Evolutionary conservation across 2,888 invertebrate genomes (phyloP), one percentile per base, ranked within the genome.

Genomic region (Torymus aiolomorphi): DNA sequence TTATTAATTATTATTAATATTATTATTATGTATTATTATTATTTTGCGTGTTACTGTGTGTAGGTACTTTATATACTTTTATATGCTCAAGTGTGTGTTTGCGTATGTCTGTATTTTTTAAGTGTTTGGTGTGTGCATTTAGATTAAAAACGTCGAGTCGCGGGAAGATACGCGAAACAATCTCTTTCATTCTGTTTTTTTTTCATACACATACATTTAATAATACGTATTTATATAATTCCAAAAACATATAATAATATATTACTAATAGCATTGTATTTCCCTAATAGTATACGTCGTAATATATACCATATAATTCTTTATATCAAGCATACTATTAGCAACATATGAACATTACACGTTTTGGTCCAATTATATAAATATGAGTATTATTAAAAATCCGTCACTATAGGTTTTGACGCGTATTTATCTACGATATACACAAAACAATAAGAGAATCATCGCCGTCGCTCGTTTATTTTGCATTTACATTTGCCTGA

Each of bases 61-160:
- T 76, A 76, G 67, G 76, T 80, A 76, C 72, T 76, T 80, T 76
- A 76, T 65, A 69, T 80, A 76, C 67, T 72, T 80, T 72, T 72
- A 75, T 59, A 75, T 74, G 70, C 13, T 75, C 52, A 75, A 62
- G 42, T 63, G 69, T 70, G 70, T 72, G 63, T 78, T 63, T 71
- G 42, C 18, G 52, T 61, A 76, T 80, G 80, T 67, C 71, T 31
- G 10, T 71, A 18, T 72, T 24, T 18, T 57, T 69, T 57, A 63
- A 20, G 63, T 76, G 76, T 80, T 77, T 59, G 70, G 70, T 70
- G 71, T 80, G 77, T 80, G 74, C 74, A 77, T 74, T 73, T 80
- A 80, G 69, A 74, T 80, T 74, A 66, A 77, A 80, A 80, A 80
- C 56, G 77, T 80, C 74, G 62, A 80, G 63, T 77, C 70, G 77